phyloP scores from a whole-genome alignment of 2,888 invertebrate species.

The Thera britannica region DNA sequence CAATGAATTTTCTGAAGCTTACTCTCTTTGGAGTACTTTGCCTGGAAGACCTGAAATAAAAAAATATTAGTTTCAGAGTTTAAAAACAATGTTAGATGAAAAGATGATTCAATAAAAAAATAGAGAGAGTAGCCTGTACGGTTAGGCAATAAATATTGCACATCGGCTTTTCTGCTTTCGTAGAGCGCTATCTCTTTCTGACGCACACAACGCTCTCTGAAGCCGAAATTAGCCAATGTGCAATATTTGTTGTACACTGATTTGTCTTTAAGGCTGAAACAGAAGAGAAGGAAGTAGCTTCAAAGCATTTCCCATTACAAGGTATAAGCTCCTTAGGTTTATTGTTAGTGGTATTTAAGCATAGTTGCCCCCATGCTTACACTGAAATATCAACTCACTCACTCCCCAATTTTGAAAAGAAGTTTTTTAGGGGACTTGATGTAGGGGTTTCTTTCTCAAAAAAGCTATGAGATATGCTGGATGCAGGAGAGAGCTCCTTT shows the following conservation, averaged over 20 bases:
- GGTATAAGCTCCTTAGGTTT: conserved; percentile 33
- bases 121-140: conserved; percentile 2
- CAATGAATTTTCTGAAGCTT: conserved; percentile 75
- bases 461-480: conserved; percentile 75
- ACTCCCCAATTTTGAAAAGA: conserved; percentile 77
- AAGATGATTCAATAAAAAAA: not conserved
- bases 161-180: no score
- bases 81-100: not conserved
- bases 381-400: conserved; percentile 74
- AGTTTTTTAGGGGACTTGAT: conserved; percentile 77
- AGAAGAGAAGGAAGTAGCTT: conserved; percentile 26
- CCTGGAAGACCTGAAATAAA: conserved; percentile 53
- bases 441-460: conserved; percentile 71
- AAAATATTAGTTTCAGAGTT: not conserved
- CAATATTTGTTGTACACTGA: not conserved
- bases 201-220: no score
- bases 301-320: conserved; percentile 40
- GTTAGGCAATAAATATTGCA: no score
- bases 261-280: conserved; percentile 5
- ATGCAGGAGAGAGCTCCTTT: conserved; percentile 58
- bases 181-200: no score
- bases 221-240: no score
- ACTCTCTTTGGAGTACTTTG: conserved; percentile 80
- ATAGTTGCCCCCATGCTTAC: conserved; percentile 66
- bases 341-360: conserved; percentile 42